Base-by-base conservation (phyloP, 2,888 invertebrate genomes). In the Ichneumon xanthorius region DNA sequence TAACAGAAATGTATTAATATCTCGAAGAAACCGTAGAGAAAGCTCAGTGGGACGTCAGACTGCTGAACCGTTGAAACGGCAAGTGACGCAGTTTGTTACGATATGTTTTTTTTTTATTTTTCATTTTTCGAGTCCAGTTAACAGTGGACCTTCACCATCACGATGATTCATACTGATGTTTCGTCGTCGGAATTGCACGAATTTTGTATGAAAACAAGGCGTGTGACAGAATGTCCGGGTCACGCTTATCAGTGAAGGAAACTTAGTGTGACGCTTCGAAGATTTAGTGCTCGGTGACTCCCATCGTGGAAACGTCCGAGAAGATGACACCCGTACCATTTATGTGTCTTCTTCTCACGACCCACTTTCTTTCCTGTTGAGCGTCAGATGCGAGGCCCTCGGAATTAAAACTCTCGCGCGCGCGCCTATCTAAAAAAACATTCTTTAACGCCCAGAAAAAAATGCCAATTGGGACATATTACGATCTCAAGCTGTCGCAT, bases 171-270 rank as follows among this genome's bases (percentile, higher is more conserved):
- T 16, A 50, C 30, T 11, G 50, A 70, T 30, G 7, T 30, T 70
- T 48, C 16, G 30, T 50, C 22, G 14, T 26, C 30, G 14, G 16
- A 50, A 53, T 70, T 16, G 30, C 30, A 16, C 30, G 30, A 48
- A 58, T 58, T 58, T 58, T 22, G 58, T 58, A 22, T 50, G 33
- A 33, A 30, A 14, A 48, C 48, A 58, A 45, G 30, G 19, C n/a
- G 14, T 33, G 65, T 68, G 26, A 26, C 48, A 11, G 48, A 30
- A n/a, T 14, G 78, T 55, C 45, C 78, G 61, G 68, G 78, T 78
- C 78, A 58, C 5, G 58, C 45, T 78, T 78, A 78, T 78, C 78
- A 37, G 40, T 61, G 67, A 78, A 78, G 19, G 50, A 63, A 78
- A 78, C 26, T 40, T 16, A n/a, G 50, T 53, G 67, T n/a, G 55